Percentiles rank a stretch among this genome's conserved stretches.
Conservation (phyloP, 2,888 invertebrate genomes). For the Papilio demoleus region DNA sequence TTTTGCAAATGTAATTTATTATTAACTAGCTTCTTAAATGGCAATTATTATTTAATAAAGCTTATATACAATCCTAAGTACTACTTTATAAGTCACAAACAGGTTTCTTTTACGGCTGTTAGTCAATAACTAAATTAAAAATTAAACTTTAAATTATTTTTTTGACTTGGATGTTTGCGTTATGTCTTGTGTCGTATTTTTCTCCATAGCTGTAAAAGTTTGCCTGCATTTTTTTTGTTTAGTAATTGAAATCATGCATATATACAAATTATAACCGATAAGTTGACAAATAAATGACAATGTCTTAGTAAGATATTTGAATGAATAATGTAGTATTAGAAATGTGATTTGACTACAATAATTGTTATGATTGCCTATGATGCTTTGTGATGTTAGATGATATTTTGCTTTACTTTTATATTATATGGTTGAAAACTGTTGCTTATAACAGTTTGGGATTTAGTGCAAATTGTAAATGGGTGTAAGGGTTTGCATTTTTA, state of each 20-base stretch:
- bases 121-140: not conserved
- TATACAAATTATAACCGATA: no score
- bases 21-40: slow-evolving; percentile 4
- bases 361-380: slow-evolving; percentile 48
- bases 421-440: slow-evolving; percentile 9
- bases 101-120: not conserved
- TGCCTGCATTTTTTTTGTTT: no score
- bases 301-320: not conserved
- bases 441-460: slow-evolving; percentile 5
- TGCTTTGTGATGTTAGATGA: slow-evolving; percentile 61
- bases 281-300: not conserved
- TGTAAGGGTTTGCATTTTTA: slow-evolving; percentile 5
- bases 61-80: slow-evolving; percentile 5
- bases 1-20: slow-evolving; percentile 25
- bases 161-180: no score
- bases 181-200: no score
- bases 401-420: slow-evolving; percentile 29
- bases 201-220: no score
- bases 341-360: slow-evolving; percentile 54
- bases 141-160: not conserved
- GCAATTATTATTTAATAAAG: slow-evolving; percentile 5
- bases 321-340: slow-evolving; percentile 32
- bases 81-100: slow-evolving; percentile 8
- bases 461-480: slow-evolving; percentile 3
- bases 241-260: not conserved